Percentiles rank a stretch among this genome's conserved stretches.
phyloP scores from a whole-genome alignment of 2,888 invertebrate species.

The Papilio elwesi region DNA sequence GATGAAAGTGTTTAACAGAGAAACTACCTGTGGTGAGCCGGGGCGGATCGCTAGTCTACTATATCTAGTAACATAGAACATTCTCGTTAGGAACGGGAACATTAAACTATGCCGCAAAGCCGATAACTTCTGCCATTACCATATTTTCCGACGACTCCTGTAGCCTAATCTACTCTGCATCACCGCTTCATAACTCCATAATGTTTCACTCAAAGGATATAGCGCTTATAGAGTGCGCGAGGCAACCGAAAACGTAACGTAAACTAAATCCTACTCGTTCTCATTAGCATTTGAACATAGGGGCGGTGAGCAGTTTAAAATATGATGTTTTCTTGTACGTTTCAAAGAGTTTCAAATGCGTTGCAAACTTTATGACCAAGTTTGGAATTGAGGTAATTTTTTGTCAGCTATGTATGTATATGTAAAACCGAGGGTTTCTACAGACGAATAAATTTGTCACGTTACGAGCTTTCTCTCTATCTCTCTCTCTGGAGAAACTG shows the following conservation, averaged over 20 bases:
- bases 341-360: too few relatives aligned
- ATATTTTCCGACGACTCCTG: slow-evolving; percentile 32
- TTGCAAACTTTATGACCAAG: too few relatives aligned
- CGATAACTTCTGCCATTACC: slow-evolving; percentile 31
- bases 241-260: slow-evolving; percentile 4
- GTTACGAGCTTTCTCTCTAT: too few relatives aligned
- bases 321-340: neutral
- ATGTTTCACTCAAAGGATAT: slow-evolving; percentile 27
- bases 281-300: slow-evolving; percentile 6
- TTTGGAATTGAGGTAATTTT: too few relatives aligned
- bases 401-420: too few relatives aligned
- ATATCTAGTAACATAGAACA: neutral
- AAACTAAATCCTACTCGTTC: neutral
- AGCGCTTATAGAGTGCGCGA: neutral
- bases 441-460: too few relatives aligned
- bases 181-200: slow-evolving; percentile 34
- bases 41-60: too few relatives aligned
- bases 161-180: slow-evolving; percentile 26
- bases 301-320: neutral
- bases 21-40: neutral
- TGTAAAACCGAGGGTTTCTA: too few relatives aligned
- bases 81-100: neutral
- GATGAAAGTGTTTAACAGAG: neutral
- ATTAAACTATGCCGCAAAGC: slow-evolving; percentile 31
- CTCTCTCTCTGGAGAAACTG: too few relatives aligned